Base-by-base conservation (phyloP, 53 echinoderm and acorn worm genomes). In the Stichopus horrens region DNA sequence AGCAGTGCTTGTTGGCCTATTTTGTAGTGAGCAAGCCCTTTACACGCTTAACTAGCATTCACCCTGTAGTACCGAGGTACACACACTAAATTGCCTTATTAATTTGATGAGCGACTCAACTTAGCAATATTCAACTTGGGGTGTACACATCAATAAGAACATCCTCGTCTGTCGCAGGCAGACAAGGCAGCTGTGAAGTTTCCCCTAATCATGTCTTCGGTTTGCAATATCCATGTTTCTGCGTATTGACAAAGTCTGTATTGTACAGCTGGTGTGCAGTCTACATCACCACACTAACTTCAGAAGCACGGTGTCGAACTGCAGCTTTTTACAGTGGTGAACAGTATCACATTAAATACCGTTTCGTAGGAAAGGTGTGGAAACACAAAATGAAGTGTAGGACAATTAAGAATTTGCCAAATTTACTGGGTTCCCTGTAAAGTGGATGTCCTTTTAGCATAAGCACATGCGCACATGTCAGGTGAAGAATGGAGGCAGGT, bases 91-190 rank as follows among this genome's bases (percentile, higher is more conserved):
- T 81, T 81, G 57, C 56, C 81, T 56, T 58, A 81, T 57, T 81
- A 81, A 81, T 81, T 81, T 81, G 81, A 81, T 81, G 81, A 57
- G 81, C 58, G 57, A 21, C 57, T 81, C 21, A 56, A 58, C 21
- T 58, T 58, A 56, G 58, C 57, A 57, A 81, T 81, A 81, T 81
- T 81, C 56, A 81, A 81, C 81, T 55, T 54, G 23, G 81, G 56
- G 56, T 58, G 58, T 58, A 81, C 81, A 58, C 58, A 57, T 56
- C 21, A 58, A 56, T 81, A 81, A 81, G 57, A 81, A 81, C 58
- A 58, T 81, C 81, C 57, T 58, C 8, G 81, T 20, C 71, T 71
- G 71, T 71, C 71, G 71, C 71, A 1, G 19, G 71, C 71, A 71
- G 71, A 71, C 71, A 18, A 18, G 71, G 71, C 71, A 71, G 71